Evolutionary conservation across 2,888 invertebrate genomes (phyloP).

Genomic region (Eupithecia inturbata): DNA sequence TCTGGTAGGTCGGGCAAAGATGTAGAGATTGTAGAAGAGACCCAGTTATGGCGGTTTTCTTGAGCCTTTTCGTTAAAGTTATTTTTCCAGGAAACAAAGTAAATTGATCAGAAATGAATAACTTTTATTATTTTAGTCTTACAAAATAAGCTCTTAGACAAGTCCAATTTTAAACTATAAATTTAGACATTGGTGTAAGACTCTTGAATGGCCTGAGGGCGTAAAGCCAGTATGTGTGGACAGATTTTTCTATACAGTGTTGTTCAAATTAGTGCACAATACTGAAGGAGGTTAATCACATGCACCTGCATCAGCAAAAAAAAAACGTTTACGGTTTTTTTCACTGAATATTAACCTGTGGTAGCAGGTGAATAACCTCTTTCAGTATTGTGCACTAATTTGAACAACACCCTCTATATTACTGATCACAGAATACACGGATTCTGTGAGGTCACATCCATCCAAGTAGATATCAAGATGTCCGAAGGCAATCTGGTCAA

Average conservation of each 20-base stretch:
- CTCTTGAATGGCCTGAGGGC: background rate
- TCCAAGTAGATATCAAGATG: background rate
- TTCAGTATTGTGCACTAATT: too few species aligned
- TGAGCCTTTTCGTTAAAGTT: background rate
- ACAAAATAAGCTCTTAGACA: background rate
- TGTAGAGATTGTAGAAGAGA: slow-evolving; percentile 22
- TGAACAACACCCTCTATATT: too few species aligned
- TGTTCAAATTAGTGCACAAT: too few species aligned
- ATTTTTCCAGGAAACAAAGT: background rate
- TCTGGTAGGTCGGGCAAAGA: slow-evolving; percentile 53
- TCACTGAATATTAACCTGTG: too few species aligned
- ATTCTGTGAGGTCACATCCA: background rate
- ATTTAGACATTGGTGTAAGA: background rate
- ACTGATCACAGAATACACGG: background rate
- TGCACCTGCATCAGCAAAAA: too few species aligned
- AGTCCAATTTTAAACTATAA: background rate
- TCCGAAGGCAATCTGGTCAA: background rate
- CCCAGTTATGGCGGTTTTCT: background rate
- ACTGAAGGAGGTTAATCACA: too few species aligned
- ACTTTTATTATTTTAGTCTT: background rate
- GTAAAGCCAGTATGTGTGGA: background rate
- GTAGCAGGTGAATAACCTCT: too few species aligned
- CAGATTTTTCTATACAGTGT: too few species aligned
- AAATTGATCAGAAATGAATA: background rate
- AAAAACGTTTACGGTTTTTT: too few species aligned